Conservation (phyloP, 1,140 invertebrate species). For the Formica exsecta region DNA sequence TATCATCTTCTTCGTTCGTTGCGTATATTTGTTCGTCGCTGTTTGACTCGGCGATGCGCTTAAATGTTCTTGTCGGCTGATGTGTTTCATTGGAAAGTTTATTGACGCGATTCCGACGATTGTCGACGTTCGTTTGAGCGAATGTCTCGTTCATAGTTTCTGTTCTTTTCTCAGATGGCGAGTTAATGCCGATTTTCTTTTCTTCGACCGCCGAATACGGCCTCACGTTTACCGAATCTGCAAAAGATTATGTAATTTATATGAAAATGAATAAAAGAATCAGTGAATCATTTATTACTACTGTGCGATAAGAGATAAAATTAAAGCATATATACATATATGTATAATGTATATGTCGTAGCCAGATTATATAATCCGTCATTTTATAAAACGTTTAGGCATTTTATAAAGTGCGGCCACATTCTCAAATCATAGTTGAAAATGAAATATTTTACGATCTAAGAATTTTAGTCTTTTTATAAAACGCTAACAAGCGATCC, state of each 20-base stretch:
- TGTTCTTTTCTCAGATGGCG: neutral
- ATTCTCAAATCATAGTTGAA: too few species aligned
- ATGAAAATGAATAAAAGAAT: neutral
- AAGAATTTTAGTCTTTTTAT: too few species aligned
- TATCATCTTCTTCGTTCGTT: neutral
- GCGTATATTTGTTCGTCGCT: neutral
- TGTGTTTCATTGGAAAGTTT: neutral
- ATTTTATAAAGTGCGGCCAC: too few species aligned
- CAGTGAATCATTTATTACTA: neutral
- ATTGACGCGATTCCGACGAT: neutral
- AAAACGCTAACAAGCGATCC: too few species aligned
- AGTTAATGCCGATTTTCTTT: neutral
- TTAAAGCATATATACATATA: neutral
- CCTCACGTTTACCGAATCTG: neutral
- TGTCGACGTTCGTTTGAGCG: neutral
- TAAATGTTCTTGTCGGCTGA: neutral
- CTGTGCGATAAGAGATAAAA: neutral
- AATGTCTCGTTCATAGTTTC: neutral
- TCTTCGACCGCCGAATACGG: neutral
- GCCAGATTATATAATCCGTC: too few species aligned
- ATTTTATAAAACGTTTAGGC: too few species aligned
- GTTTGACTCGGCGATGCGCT: neutral
- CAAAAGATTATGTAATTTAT: neutral
- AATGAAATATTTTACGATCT: too few species aligned
- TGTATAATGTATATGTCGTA: too few species aligned